These are phyloP conservation scores for Sesamia nonagrioides DNA, from an alignment of 1,140 invertebrate genomes.

Conservation along the genomic window DNA sequence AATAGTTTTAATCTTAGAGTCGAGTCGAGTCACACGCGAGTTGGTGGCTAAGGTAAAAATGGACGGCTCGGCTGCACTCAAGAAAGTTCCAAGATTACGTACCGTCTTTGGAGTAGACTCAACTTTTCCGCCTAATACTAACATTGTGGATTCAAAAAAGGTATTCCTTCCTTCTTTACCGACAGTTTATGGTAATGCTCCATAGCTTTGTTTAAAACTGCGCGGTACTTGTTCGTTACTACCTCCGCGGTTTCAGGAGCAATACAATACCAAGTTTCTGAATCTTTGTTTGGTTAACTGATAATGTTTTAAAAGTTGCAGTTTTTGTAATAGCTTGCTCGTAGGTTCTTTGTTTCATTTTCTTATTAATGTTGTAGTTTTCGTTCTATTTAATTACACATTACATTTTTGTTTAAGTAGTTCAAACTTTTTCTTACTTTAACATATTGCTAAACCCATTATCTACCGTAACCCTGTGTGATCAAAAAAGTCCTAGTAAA, in stretches of 20 bases:
- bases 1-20: constrained; percentile 81
- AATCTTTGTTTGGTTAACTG: constrained; percentile 75
- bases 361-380: constrained; percentile 7
- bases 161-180: constrained; percentile 74
- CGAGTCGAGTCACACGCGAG: constrained; percentile 69
- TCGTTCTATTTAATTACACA: background rate
- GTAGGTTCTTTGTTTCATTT: constrained; percentile 9
- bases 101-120: constrained; percentile 67
- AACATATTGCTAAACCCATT: too few relatives aligned
- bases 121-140: constrained; percentile 83
- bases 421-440: background rate
- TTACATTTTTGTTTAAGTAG: background rate
- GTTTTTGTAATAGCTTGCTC: constrained; percentile 59
- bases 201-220: constrained; percentile 85
- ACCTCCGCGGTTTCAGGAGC: constrained; percentile 76
- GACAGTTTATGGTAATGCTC: constrained; percentile 83
- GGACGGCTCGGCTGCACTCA: constrained; percentile 61
- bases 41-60: constrained; percentile 63
- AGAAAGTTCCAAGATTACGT: constrained; percentile 69
- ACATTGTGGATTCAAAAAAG: constrained; percentile 85
- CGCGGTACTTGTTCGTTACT: constrained; percentile 80
- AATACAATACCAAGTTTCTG: constrained; percentile 65
- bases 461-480: too few relatives aligned
- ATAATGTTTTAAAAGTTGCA: constrained; percentile 64
- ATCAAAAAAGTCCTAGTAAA: too few relatives aligned